Percentiles rank a stretch among this genome's conserved stretches.
Conservation (phyloP, 37 sponge, comb jelly and placozoan species). For the Chondrosia reniformis region DNA sequence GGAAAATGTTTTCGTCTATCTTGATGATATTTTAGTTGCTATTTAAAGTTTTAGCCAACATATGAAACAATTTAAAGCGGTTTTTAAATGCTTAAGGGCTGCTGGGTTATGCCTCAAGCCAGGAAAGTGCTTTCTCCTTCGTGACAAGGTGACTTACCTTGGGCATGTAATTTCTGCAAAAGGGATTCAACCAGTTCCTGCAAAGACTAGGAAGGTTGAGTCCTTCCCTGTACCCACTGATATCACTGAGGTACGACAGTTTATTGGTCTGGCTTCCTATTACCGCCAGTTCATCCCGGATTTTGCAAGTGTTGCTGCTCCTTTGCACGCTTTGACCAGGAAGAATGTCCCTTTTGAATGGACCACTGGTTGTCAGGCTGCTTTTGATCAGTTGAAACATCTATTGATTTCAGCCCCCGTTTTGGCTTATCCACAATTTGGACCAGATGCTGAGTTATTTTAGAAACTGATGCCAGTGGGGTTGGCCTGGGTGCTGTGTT, state of each 20-base stretch:
- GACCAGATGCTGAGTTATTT: constrained; percentile 8
- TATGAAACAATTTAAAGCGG: constrained; percentile 2
- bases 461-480: constrained; percentile 47
- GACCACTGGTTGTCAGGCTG: not conserved
- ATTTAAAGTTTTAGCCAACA: not conserved
- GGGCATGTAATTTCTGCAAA: not conserved
- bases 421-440: constrained; percentile 22
- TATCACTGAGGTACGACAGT: constrained; percentile 15
- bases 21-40: constrained; percentile 23
- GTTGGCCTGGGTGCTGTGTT: constrained; percentile 25
- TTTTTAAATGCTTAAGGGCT: not conserved
- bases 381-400: constrained; percentile 11
- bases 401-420: not conserved
- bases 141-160: constrained; percentile 13
- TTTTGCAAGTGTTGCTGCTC: constrained; percentile 5
- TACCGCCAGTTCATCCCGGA: constrained; percentile 23
- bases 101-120: constrained; percentile 18
- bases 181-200: not conserved
- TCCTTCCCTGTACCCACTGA: constrained; percentile 20
- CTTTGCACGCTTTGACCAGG: not conserved
- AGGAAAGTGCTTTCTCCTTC: constrained; percentile 11
- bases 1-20: constrained; percentile 22
- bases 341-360: constrained; percentile 19
- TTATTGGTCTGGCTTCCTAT: constrained; percentile 23
- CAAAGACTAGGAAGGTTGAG: not conserved